phyloP scores from a whole-genome alignment of 2,888 invertebrate species.

The Temnothorax rugatulus region DNA sequence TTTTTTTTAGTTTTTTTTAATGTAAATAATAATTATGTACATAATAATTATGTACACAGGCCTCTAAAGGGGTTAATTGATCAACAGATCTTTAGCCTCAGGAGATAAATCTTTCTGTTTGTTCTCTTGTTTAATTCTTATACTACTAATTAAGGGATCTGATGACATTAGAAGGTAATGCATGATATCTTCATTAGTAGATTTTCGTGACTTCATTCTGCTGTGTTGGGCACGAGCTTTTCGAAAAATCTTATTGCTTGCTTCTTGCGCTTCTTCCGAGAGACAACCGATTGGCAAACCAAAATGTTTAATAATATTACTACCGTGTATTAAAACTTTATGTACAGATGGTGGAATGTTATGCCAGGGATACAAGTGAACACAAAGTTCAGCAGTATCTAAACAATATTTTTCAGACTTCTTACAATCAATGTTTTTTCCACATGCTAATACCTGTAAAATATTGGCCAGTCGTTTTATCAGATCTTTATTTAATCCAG shows the following conservation, averaged over 20 bases:
- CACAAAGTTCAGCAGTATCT: neutral
- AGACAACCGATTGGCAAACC: neutral
- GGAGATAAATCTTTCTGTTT: neutral
- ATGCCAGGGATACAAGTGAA: neutral
- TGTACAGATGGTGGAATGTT: neutral
- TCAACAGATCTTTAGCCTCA: no score
- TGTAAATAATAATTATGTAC: no score
- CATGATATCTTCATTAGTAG: neutral
- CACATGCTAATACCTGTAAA: no score
- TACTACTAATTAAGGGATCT: slow-evolving; percentile 17
- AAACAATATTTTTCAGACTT: neutral
- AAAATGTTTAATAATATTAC: neutral
- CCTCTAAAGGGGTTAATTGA: no score
- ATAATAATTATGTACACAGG: no score
- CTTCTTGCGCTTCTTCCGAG: neutral
- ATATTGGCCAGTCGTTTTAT: no score
- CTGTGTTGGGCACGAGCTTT: neutral
- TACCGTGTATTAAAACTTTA: neutral
- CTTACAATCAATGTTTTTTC: neutral
- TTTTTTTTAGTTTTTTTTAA: no score
- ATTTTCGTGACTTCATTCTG: neutral
- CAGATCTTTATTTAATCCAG: no score
- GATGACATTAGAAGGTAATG: slow-evolving; percentile 28
- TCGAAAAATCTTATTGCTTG: neutral
- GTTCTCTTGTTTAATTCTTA: slow-evolving; percentile 10